Evolutionary conservation across 2,888 invertebrate genomes (phyloP).

Genomic region (Megastigmus dorsalis): DNA sequence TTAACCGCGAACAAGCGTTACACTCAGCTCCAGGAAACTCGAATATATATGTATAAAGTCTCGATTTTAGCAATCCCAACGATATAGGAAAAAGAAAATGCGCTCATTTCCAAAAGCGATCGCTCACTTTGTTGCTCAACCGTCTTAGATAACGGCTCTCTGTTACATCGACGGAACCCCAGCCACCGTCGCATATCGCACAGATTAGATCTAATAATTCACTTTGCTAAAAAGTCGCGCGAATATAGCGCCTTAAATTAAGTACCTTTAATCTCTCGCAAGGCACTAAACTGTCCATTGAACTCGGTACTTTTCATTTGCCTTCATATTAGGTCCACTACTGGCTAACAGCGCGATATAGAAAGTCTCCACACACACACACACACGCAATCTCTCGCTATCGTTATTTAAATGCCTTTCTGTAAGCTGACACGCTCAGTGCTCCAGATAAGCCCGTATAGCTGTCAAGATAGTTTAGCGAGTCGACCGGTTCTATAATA

Average conservation of each 20-base stretch:
- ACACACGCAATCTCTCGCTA: not conserved
- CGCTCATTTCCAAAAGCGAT: too few relatives aligned
- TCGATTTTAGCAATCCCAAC: too few relatives aligned
- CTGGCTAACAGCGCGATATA: constrained; percentile 10
- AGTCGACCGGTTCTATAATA: not conserved
- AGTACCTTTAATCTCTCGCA: constrained; percentile 14
- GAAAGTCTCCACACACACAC: not conserved
- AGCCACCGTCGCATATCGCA: not conserved
- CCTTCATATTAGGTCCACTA: constrained; percentile 9
- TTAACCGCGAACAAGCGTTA: too few relatives aligned
- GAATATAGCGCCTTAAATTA: constrained; percentile 2
- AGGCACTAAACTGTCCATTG: not conserved
- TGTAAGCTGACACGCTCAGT: constrained; percentile 10
- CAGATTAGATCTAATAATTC: constrained; percentile 21
- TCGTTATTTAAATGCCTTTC: constrained; percentile 25
- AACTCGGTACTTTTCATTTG: constrained; percentile 7
- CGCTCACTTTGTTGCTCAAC: not conserved
- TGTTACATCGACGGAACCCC: not conserved
- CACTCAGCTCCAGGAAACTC: too few relatives aligned
- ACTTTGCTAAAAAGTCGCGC: not conserved
- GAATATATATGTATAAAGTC: too few relatives aligned
- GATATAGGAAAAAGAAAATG: too few relatives aligned
- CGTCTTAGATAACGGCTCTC: constrained; percentile 8
- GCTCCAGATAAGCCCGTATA: constrained; percentile 26
- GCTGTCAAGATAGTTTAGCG: constrained; percentile 9